Conservation (phyloP, 2,797 vertebrate species). For the Lepus oiostolus region DNA sequence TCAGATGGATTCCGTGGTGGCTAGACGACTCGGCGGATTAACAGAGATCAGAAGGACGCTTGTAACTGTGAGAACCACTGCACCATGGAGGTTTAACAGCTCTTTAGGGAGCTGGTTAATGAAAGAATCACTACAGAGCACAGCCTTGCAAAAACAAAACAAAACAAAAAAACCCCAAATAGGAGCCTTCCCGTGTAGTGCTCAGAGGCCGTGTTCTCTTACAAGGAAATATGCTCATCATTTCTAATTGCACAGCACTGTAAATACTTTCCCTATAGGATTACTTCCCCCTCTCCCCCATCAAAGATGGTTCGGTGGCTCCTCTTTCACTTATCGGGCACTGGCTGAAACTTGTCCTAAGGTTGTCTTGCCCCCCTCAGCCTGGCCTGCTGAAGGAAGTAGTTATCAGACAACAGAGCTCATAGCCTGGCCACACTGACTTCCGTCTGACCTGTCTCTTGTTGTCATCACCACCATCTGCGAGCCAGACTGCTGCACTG, state of each 20-base stretch:
- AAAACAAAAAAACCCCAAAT: slow-evolving; percentile 76
- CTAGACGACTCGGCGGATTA: slow-evolving; percentile 89
- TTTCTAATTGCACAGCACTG: slow-evolving; percentile 87
- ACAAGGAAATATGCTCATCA: slow-evolving; percentile 86
- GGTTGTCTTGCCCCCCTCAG: slow-evolving; percentile 65
- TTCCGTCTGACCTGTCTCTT: slow-evolving; percentile 79
- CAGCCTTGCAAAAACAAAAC: slow-evolving; percentile 78
- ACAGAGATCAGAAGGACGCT: slow-evolving; percentile 87
- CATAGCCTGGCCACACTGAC: slow-evolving; percentile 76
- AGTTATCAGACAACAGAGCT: slow-evolving; percentile 77
- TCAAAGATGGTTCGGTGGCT: slow-evolving; percentile 83
- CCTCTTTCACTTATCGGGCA: slow-evolving; percentile 78
- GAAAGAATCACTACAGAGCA: slow-evolving; percentile 88
- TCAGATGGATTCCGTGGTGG: slow-evolving; percentile 87
- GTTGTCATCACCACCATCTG: slow-evolving; percentile 82
- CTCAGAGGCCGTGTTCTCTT: slow-evolving; percentile 81
- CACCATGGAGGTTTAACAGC: slow-evolving; percentile 88
- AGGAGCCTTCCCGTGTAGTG: slow-evolving; percentile 83
- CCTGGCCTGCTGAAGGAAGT: slow-evolving; percentile 76
- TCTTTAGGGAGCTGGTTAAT: slow-evolving; percentile 90
- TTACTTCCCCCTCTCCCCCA: slow-evolving; percentile 75
- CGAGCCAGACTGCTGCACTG: slow-evolving; percentile 69
- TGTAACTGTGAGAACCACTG: slow-evolving; percentile 86
- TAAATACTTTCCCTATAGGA: slow-evolving; percentile 87
- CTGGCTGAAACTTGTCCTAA: slow-evolving; percentile 77